Conservation (phyloP, 2,888 invertebrate genomes). For the Anaspis maculata region DNA sequence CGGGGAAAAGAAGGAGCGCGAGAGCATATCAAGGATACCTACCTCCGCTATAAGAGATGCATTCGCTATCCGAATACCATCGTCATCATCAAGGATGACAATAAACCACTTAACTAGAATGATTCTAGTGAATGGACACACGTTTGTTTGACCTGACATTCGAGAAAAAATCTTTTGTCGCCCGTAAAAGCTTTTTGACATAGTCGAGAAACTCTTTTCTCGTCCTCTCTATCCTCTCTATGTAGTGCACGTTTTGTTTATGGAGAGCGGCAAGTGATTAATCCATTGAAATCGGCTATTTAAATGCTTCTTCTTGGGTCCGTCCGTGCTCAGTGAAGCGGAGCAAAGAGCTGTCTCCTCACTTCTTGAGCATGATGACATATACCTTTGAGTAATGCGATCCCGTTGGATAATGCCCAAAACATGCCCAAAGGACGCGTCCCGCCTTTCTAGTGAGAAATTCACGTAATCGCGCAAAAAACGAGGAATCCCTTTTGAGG, state of each 20-base stretch:
- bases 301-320: conserved; percentile 21
- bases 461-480: too few relatives aligned
- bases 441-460: too few relatives aligned
- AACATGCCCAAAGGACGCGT: too few relatives aligned
- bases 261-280: conserved; percentile 27
- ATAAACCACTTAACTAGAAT: conserved; percentile 44
- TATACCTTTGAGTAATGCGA: too few relatives aligned
- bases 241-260: conserved; percentile 33
- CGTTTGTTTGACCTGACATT: conserved; percentile 40
- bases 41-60: conserved; percentile 5
- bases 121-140: conserved; percentile 42
- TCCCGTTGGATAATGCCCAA: too few relatives aligned
- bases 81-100: conserved; percentile 35
- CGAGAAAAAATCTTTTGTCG: conserved; percentile 40
- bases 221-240: conserved; percentile 28
- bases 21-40: neutral
- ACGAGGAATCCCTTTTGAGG: too few relatives aligned
- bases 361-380: too few relatives aligned
- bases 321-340: conserved; percentile 29
- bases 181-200: conserved; percentile 45
- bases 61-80: conserved; percentile 22
- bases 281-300: conserved; percentile 32
- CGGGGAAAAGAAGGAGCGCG: neutral
- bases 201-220: conserved; percentile 37
- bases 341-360: conserved; percentile 17